Conservation (phyloP, 2,888 invertebrate species). For the Coremacera marginata region DNA sequence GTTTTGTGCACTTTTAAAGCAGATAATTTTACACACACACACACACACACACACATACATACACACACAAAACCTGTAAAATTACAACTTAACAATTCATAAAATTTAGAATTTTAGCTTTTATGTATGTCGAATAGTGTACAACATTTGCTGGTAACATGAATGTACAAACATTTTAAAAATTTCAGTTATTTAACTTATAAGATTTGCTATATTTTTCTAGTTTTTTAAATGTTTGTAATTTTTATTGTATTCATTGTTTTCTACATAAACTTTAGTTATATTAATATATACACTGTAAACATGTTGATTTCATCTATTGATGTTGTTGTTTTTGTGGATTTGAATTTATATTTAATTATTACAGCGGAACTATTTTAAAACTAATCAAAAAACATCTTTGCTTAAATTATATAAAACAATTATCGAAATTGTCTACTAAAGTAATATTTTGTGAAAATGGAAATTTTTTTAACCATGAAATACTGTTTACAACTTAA, state of each 20-base stretch:
- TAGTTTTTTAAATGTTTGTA: neutral
- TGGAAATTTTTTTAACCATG: constrained; percentile 20
- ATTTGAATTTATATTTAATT: neutral
- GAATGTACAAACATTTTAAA: no score
- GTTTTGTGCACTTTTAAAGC: neutral
- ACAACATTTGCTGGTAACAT: no score
- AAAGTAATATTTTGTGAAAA: constrained; percentile 16
- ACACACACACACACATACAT: neutral
- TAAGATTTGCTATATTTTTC: neutral
- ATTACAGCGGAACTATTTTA: neutral
- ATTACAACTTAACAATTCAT: no score
- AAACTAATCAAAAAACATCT: neutral
- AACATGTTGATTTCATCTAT: constrained; percentile 5
- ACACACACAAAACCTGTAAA: no score
- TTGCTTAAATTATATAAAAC: constrained; percentile 10
- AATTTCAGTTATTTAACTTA: neutral
- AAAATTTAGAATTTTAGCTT: no score
- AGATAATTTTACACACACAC: neutral
- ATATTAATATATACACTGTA: constrained; percentile 19
- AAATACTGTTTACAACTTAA: constrained; percentile 40
- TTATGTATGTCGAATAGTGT: no score
- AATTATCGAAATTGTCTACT: neutral
- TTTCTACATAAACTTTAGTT: constrained; percentile 16
- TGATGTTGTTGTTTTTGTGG: neutral
- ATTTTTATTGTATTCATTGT: neutral